These are phyloP conservation scores for Trisateles emortualis DNA, from an alignment of 2,888 invertebrate genomes.

Conservation along the genomic window DNA sequence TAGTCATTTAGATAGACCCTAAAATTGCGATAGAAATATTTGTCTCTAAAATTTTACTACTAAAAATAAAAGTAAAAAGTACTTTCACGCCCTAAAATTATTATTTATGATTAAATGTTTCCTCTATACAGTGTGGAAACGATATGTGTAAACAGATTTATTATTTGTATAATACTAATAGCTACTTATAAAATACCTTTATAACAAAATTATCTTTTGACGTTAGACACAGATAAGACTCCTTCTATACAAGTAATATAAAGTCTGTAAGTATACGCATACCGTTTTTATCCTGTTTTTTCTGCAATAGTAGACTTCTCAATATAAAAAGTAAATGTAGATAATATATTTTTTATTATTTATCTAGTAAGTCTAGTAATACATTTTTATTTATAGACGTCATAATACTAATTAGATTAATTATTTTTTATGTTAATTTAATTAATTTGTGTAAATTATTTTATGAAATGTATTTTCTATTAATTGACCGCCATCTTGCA, in stretches of 20 bases:
- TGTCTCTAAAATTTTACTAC: too few relatives aligned
- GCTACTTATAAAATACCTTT: too few relatives aligned
- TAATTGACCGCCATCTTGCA: constrained; percentile 32
- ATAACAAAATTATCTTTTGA: too few relatives aligned
- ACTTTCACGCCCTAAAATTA: too few relatives aligned
- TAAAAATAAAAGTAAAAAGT: too few relatives aligned
- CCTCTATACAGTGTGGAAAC: not conserved
- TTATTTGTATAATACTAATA: not conserved
- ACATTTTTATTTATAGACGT: constrained; percentile 24
- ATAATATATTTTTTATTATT: constrained; percentile 18
- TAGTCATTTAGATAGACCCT: too few relatives aligned
- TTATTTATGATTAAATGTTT: too few relatives aligned
- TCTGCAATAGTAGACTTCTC: constrained; percentile 23
- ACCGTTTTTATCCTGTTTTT: not conserved
- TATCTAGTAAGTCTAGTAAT: constrained; percentile 12
- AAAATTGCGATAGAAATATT: too few relatives aligned
- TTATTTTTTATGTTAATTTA: constrained; percentile 22
- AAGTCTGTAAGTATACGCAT: not conserved
- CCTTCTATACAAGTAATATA: not conserved
- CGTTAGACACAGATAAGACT: too few relatives aligned
- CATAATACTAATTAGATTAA: constrained; percentile 36
- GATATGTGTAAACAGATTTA: not conserved
- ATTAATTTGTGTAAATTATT: constrained; percentile 15
- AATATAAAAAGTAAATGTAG: constrained; percentile 1
- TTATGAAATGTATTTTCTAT: constrained; percentile 15